phyloP scores from a whole-genome alignment of 2,113 vertebrate species.

The Machaerirhynchus nigripectus region DNA sequence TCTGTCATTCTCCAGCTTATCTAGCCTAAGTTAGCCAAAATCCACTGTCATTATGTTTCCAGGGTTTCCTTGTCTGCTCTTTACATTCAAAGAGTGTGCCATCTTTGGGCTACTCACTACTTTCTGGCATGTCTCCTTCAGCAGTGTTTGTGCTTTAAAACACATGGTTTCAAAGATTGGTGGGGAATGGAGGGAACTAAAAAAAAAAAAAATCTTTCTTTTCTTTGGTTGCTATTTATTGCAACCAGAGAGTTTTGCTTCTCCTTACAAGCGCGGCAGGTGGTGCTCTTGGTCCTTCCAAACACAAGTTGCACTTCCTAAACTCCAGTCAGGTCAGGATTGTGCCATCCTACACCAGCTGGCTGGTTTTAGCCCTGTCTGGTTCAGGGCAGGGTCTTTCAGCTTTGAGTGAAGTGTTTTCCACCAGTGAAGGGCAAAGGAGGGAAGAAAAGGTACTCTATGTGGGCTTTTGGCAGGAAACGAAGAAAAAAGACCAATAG shows the following conservation, averaged over 20 bases:
- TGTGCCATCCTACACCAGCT: background rate
- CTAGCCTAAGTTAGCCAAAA: background rate
- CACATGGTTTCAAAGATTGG: background rate
- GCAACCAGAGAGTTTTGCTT: background rate
- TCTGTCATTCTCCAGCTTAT: background rate
- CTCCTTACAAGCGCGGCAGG: background rate
- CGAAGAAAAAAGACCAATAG: background rate
- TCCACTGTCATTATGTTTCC: fast-evolving
- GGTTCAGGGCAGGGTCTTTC: background rate
- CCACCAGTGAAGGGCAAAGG: background rate
- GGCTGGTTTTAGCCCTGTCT: background rate
- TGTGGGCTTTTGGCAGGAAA: background rate
- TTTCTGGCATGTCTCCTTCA: background rate
- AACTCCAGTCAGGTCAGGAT: background rate
- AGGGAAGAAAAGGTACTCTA: background rate
- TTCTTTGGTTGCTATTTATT: background rate
- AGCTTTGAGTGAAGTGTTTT: background rate
- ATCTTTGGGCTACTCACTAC: background rate
- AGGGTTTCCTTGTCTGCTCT: background rate
- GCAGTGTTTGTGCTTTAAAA: background rate
- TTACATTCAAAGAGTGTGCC: background rate
- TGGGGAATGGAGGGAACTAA: no score
- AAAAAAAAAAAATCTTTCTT: background rate
- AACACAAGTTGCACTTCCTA: background rate
- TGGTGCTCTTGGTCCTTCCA: conserved; percentile 41